Evolutionary conservation across 2,797 vertebrate species (phyloP).

Genomic region (Poeciliopsis infans): DNA sequence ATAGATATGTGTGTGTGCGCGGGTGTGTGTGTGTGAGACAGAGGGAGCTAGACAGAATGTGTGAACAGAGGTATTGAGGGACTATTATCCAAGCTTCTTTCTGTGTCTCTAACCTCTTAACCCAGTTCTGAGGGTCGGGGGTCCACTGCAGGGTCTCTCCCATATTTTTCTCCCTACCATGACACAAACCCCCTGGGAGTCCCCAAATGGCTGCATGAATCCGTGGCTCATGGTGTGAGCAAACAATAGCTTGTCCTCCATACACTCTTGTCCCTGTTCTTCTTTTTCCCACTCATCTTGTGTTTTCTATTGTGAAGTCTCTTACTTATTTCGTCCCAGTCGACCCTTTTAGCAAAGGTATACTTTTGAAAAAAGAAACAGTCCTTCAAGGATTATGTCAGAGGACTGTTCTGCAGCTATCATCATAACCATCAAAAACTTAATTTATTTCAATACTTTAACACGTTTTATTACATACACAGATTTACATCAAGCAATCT

Average conservation of each 20-base stretch:
- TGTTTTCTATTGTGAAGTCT: slow-evolving; percentile 47
- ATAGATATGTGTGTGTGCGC: slow-evolving; percentile 53
- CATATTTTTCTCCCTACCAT: slow-evolving; percentile 5
- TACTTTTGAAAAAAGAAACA: slow-evolving; percentile 31
- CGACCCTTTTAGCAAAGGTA: slow-evolving; percentile 36
- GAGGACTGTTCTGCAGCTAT: slow-evolving; percentile 21
- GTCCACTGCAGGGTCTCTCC: slow-evolving; percentile 44
- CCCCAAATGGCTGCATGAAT: slow-evolving; percentile 54
- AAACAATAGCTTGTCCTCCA: slow-evolving; percentile 44
- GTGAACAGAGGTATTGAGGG: slow-evolving; percentile 57
- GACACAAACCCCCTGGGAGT: slow-evolving; percentile 15
- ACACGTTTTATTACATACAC: not conserved
- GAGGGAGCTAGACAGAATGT: slow-evolving; percentile 33
- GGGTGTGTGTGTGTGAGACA: slow-evolving; percentile 14
- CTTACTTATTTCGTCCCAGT: slow-evolving; percentile 44
- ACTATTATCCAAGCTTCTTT: slow-evolving; percentile 65
- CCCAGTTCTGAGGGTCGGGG: slow-evolving; percentile 70
- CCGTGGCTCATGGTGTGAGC: slow-evolving; percentile 13
- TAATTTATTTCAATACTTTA: not conserved
- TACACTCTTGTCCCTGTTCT: not conserved
- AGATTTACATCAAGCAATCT: not conserved
- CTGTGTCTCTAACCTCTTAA: slow-evolving; percentile 78
- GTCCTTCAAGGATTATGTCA: slow-evolving; percentile 42
- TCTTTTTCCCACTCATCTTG: slow-evolving; percentile 18
- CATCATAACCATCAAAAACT: not conserved